Evolutionary conservation across 2,113 vertebrate genomes (phyloP).

Genomic region (Crotalus helleri): DNA sequence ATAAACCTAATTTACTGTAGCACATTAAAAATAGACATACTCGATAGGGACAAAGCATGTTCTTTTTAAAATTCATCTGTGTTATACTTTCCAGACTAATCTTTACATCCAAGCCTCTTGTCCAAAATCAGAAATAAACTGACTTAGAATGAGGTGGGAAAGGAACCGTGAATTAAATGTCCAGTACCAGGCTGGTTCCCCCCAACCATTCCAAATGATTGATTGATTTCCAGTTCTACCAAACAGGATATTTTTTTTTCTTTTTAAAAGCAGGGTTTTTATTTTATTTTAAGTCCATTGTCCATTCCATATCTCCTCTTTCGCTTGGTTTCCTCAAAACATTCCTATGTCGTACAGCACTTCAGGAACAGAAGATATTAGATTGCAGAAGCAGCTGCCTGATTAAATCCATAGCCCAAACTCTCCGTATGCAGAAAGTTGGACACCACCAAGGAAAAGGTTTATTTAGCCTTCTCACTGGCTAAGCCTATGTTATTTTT

Average conservation of each 20-base stretch:
- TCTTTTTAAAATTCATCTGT: conserved; percentile 45
- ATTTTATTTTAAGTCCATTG: background rate
- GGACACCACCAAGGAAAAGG: background rate
- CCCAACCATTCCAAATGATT: conserved; percentile 7
- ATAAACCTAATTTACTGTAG: conserved; percentile 55
- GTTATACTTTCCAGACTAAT: conserved; percentile 57
- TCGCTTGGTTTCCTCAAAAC: background rate
- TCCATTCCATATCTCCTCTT: background rate
- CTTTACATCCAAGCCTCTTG: conserved; percentile 41
- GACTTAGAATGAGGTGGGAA: conserved; percentile 34
- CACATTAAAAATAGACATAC: conserved; percentile 43
- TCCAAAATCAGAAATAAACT: conserved; percentile 48
- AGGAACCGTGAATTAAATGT: conserved; percentile 38
- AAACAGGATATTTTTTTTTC: background rate
- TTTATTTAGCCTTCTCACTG: background rate
- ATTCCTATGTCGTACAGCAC: background rate
- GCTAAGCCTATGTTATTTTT: background rate
- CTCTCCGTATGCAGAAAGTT: background rate
- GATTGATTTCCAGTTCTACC: background rate
- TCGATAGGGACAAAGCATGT: conserved; percentile 46
- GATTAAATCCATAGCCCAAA: background rate
- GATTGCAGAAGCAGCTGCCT: background rate
- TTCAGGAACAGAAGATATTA: background rate
- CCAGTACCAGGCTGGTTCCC: conserved; percentile 17
- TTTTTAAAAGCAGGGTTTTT: background rate